Evolutionary conservation across 2,797 vertebrate species (phyloP).

Genomic region (Hafferia zeledoni): DNA sequence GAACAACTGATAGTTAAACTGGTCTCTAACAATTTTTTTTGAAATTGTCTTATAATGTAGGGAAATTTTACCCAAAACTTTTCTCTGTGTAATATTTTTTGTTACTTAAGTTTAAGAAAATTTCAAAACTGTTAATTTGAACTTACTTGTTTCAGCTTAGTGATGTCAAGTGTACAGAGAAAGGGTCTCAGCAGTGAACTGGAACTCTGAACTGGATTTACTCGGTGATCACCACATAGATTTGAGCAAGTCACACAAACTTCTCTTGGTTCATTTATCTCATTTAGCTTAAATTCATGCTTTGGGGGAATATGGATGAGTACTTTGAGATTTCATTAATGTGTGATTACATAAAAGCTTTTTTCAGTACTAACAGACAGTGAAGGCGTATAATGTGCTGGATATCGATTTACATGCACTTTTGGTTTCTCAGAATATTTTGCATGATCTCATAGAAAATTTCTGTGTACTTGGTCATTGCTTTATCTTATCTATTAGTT

Average conservation of each 20-base stretch:
- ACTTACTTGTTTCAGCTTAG: background rate
- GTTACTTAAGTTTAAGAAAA: background rate
- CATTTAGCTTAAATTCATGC: slow-evolving; percentile 1
- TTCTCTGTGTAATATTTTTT: background rate
- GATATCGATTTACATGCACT: rapidly evolving
- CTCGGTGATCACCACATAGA: background rate
- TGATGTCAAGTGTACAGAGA: rapidly evolving
- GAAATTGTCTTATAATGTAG: background rate
- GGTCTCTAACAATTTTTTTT: background rate
- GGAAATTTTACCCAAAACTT: background rate
- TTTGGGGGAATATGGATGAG: background rate
- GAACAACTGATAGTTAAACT: background rate
- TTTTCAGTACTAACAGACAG: background rate
- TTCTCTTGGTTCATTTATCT: background rate
- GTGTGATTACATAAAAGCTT: background rate
- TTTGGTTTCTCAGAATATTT: background rate
- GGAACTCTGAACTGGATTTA: background rate
- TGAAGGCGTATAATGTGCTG: background rate
- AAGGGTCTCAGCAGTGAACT: background rate
- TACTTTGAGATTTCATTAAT: slow-evolving; percentile 3
- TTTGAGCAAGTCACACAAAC: background rate
- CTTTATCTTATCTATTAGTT: background rate
- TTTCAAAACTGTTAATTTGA: background rate
- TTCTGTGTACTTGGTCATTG: background rate
- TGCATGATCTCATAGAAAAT: background rate